Percentiles rank a stretch among this genome's conserved stretches.
Evolutionary conservation across 2,113 vertebrate genomes (phyloP).

Genomic region (Cheirogaleus medius): DNA sequence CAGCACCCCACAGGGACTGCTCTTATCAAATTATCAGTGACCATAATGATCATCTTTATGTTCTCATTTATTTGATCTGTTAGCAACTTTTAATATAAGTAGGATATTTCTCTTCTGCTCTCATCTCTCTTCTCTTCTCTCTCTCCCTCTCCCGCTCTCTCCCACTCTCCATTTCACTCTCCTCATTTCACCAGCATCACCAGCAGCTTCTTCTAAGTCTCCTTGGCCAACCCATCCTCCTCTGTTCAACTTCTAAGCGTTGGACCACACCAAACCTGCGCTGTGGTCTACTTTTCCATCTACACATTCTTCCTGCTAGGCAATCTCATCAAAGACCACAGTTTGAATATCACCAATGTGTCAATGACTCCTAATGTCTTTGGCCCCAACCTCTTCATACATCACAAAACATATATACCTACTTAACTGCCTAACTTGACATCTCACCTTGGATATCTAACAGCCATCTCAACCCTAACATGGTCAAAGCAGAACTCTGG

Average conservation of each 20-base stretch:
- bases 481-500: neutral
- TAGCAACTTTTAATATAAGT: neutral
- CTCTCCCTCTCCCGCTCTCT: fast-evolving
- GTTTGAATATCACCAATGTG: neutral
- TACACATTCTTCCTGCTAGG: neutral
- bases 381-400: neutral
- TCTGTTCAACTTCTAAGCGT: neutral
- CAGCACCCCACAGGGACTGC: neutral
- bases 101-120: no score
- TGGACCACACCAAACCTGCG: neutral
- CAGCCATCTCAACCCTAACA: neutral
- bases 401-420: neutral
- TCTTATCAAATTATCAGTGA: neutral
- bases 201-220: neutral
- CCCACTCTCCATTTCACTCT: neutral
- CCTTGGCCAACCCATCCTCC: neutral
- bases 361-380: neutral
- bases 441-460: neutral
- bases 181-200: neutral
- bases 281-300: neutral
- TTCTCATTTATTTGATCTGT: neutral
- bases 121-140: no score
- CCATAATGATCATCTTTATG: neutral
- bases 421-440: neutral
- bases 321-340: neutral